phyloP scores from a whole-genome alignment of 2,797 vertebrate genomes.

The Pangasius krempfi region DNA sequence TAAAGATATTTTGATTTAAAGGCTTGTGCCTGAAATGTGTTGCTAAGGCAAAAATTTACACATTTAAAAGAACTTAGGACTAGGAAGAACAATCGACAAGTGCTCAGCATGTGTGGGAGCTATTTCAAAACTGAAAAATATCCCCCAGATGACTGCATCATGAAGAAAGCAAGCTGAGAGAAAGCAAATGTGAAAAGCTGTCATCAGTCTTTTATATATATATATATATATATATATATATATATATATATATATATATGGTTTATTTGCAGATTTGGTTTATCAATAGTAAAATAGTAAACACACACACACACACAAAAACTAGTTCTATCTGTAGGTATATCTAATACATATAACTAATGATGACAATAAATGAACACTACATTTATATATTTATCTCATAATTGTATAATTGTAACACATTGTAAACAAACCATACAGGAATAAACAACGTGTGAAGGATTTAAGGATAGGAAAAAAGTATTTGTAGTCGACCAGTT shows the following conservation, averaged over 20 bases:
- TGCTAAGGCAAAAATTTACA: neutral
- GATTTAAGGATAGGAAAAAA: neutral
- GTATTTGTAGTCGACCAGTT: neutral
- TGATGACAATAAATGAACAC: neutral
- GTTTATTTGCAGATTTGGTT: neutral
- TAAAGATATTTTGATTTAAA: neutral
- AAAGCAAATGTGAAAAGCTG: neutral
- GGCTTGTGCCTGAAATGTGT: neutral
- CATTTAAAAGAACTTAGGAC: neutral
- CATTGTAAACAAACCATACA: neutral
- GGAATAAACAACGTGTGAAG: neutral
- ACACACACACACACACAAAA: neutral
- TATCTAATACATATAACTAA: neutral
- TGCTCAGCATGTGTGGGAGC: constrained; percentile 13
- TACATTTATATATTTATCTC: neutral
- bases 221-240: neutral
- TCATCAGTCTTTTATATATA: neutral
- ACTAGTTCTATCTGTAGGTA: neutral
- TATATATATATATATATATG: neutral
- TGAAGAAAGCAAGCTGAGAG: neutral
- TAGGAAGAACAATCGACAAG: neutral
- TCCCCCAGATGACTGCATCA: neutral
- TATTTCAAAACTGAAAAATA: neutral
- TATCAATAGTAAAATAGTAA: neutral
- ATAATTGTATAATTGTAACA: neutral